These are phyloP conservation scores for Ennomos fuscantarius DNA, from an alignment of 2,888 invertebrate species.

Conservation along the genomic window DNA sequence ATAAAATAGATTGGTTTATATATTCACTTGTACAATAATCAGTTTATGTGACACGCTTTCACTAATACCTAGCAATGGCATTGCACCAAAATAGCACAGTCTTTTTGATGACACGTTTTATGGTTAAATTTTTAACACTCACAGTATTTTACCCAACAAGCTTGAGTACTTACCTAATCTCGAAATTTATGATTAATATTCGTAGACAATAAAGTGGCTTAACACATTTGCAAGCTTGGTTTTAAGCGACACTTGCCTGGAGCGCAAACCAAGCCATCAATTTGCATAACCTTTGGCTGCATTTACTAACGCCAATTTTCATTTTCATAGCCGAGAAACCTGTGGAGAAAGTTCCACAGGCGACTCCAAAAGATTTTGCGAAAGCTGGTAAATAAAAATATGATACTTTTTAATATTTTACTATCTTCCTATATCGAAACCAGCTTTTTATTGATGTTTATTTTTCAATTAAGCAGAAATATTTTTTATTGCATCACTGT, in stretches of 20 bases:
- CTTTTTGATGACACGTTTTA: neutral
- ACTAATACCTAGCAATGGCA: conserved; percentile 1
- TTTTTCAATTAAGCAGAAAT: conserved; percentile 1
- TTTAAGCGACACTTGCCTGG: conserved; percentile 16
- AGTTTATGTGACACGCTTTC: neutral
- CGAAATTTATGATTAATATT: neutral
- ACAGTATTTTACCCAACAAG: conserved; percentile 27
- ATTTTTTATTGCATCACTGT: neutral
- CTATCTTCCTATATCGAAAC: conserved; percentile 2
- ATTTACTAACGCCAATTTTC: conserved; percentile 19
- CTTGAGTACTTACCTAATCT: conserved; percentile 9
- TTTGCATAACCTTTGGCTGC: conserved; percentile 19
- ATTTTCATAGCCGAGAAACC: conserved; percentile 27
- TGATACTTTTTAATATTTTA: conserved; percentile 1
- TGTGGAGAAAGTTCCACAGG: conserved; percentile 29
- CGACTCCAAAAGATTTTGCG: conserved; percentile 24
- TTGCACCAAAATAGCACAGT: conserved; percentile 16
- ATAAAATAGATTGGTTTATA: too few relatives aligned
- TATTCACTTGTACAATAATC: too few relatives aligned
- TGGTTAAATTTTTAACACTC: conserved; percentile 6
- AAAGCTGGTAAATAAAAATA: conserved; percentile 19
- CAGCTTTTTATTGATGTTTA: conserved; percentile 15
- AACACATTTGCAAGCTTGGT: neutral
- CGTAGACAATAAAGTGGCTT: conserved; percentile 18
- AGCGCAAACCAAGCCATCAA: conserved; percentile 5